A percentile compares a stretch with the other conserved stretches of the same genome.
Conservation (phyloP, 2,888 invertebrate genomes). For the Graphium colonna region DNA sequence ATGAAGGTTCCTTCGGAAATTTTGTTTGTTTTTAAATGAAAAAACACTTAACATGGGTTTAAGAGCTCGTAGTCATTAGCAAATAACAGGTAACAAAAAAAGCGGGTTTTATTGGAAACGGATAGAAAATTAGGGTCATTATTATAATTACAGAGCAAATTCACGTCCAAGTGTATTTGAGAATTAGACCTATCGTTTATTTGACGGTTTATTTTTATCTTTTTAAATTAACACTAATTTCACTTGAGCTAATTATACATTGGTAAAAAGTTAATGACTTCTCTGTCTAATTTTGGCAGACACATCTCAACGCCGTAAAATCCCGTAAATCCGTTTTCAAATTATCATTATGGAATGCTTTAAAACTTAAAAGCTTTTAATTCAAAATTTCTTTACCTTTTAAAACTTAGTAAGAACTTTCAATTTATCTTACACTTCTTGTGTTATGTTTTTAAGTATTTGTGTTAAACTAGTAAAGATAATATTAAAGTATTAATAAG, state of each 20-base stretch:
- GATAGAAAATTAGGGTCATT: constrained; percentile 64
- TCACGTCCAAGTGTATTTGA: constrained; percentile 46
- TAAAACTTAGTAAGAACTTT: neutral
- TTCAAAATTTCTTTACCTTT: neutral
- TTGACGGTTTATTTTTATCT: constrained; percentile 26
- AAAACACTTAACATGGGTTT: constrained; percentile 32
- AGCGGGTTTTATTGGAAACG: constrained; percentile 55
- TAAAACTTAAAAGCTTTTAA: no score
- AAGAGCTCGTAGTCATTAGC: constrained; percentile 49
- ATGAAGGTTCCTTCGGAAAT: constrained; percentile 23
- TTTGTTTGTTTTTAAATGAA: constrained; percentile 35
- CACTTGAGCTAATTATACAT: constrained; percentile 6
- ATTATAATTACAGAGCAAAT: constrained; percentile 73
- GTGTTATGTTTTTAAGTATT: no score
- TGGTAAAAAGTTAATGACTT: neutral
- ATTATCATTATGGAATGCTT: no score
- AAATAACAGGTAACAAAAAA: constrained; percentile 72
- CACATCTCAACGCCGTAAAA: neutral
- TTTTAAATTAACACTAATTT: constrained; percentile 22
- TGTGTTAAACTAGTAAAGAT: no score
- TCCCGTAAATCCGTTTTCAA: neutral
- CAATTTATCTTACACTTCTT: no score
- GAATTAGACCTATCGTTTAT: constrained; percentile 38
- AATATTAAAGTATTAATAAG: no score
- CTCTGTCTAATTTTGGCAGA: neutral